Evolutionary conservation across 2,888 invertebrate genomes (phyloP).

Genomic region (Lapara coniferarum): DNA sequence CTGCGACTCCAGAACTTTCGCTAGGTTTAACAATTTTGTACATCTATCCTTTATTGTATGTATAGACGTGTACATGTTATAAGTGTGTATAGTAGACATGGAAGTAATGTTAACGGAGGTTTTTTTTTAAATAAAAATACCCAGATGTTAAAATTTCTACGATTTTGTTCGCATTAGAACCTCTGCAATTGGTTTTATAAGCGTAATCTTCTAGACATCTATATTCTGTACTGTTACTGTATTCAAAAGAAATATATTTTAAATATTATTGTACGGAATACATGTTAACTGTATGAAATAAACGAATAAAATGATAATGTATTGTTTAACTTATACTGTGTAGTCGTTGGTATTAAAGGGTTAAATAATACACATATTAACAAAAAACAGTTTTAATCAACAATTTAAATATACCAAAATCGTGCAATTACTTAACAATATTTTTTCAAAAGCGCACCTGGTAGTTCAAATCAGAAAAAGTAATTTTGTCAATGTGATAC

Average conservation of each 20-base stretch:
- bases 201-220: constrained; percentile 33
- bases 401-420: constrained; percentile 52
- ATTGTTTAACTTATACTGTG: constrained; percentile 19
- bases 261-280: constrained; percentile 80
- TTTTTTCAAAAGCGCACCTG: constrained; percentile 62
- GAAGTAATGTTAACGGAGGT: constrained; percentile 1
- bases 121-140: background rate
- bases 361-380: constrained; percentile 43
- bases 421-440: constrained; percentile 47
- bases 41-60: constrained; percentile 25
- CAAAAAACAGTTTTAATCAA: constrained; percentile 55
- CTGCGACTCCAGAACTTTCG: background rate
- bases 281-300: constrained; percentile 79
- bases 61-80: constrained; percentile 26
- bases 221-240: constrained; percentile 68
- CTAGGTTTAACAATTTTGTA: constrained; percentile 18
- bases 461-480: constrained; percentile 46
- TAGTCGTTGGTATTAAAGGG: constrained; percentile 24
- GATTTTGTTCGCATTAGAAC: background rate
- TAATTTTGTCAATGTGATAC: constrained; percentile 19
- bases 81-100: constrained; percentile 21
- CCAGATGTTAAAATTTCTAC: background rate
- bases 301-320: constrained; percentile 54
- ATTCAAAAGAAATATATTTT: constrained; percentile 79
- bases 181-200: constrained; percentile 10